Percentiles rank a stretch among this genome's conserved stretches.
phyloP scores from a whole-genome alignment of 2,888 invertebrate genomes.

The Hanleya hanleyi region DNA sequence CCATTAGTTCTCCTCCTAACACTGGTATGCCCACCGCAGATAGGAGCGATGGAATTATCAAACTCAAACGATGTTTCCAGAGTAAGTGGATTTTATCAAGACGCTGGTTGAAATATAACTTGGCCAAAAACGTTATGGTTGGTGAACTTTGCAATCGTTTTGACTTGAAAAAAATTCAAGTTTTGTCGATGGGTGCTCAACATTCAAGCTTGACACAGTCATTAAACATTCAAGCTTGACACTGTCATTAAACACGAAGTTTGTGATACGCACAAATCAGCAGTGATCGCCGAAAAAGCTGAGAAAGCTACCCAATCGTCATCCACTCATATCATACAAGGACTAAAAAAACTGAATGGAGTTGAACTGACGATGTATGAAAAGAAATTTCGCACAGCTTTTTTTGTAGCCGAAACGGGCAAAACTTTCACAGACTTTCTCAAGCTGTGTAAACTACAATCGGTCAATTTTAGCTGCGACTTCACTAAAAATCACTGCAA shows the following conservation, averaged over 20 bases:
- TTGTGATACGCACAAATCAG: neutral
- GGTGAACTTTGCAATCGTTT: too few relatives aligned
- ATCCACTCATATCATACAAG: neutral
- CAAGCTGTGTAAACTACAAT: neutral
- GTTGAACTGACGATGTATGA: neutral
- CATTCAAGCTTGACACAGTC: neutral
- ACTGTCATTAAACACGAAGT: neutral
- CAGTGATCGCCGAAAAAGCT: neutral
- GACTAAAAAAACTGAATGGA: neutral
- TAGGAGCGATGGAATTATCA: too few relatives aligned
- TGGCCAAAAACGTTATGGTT: too few relatives aligned
- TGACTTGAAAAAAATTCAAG: neutral
- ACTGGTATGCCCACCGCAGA: too few relatives aligned
- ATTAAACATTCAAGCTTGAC: neutral
- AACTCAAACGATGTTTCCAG: too few relatives aligned
- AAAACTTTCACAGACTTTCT: neutral
- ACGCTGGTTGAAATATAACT: too few relatives aligned
- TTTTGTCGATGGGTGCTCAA: neutral
- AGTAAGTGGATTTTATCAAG: too few relatives aligned
- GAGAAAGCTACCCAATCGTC: neutral
- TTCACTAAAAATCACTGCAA: neutral
- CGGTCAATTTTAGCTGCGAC: neutral
- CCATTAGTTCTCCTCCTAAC: too few relatives aligned
- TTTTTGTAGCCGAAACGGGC: neutral
- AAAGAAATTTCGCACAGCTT: too few relatives aligned